Conservation (phyloP, 2,113 vertebrate genomes). For the Anhinga rufa region DNA sequence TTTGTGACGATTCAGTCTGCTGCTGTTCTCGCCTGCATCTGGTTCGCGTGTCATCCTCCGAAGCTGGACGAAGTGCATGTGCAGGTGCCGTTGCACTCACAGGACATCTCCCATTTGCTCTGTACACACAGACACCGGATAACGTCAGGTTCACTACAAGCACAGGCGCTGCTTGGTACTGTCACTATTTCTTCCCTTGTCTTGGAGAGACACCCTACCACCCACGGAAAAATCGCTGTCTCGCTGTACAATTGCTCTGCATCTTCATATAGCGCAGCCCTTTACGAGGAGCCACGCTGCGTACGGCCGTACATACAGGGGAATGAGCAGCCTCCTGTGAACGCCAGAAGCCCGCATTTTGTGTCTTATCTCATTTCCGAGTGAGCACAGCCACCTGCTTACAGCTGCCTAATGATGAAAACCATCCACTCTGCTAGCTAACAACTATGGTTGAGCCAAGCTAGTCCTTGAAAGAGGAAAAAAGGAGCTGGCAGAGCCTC, state of each 20-base stretch:
- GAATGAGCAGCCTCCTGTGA: neutral
- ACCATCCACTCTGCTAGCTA: neutral
- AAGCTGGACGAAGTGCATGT: neutral
- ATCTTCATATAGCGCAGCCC: neutral
- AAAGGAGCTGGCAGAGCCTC: neutral
- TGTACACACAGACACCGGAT: neutral
- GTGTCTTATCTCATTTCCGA: neutral
- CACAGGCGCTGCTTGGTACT: neutral
- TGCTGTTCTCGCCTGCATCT: neutral
- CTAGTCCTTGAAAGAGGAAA: neutral
- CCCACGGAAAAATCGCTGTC: neutral
- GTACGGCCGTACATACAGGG: accelerated
- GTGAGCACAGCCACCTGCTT: neutral
- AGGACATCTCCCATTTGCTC: neutral
- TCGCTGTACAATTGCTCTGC: neutral
- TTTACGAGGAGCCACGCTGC: neutral
- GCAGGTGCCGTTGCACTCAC: neutral
- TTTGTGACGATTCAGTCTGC: neutral
- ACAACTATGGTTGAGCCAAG: neutral
- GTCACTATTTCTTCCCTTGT: neutral
- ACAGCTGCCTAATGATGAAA: neutral
- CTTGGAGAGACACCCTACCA: neutral
- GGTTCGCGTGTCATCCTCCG: neutral
- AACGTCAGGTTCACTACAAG: neutral
- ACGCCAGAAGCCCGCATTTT: accelerated